These are phyloP conservation scores for Corynorhinus townsendii DNA, from an alignment of 2,113 vertebrate species.

Conservation along the genomic window DNA sequence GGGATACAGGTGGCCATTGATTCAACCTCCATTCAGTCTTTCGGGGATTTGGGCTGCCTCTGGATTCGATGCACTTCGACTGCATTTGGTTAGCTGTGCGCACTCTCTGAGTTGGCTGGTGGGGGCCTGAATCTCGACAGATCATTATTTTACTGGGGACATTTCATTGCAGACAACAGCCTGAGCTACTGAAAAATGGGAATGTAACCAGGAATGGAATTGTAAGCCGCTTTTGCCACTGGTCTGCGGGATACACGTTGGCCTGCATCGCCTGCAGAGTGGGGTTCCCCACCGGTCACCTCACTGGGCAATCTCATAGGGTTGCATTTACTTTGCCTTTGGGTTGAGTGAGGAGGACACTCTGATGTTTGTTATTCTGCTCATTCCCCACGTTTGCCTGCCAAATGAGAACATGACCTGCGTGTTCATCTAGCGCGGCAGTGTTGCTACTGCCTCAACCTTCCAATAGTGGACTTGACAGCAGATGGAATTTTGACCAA, in stretches of 20 bases:
- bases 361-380: not conserved
- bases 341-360: not conserved
- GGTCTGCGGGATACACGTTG: fast-evolving
- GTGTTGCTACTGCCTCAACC: not conserved
- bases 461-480: constrained; percentile 49
- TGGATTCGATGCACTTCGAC: not conserved
- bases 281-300: too few relatives aligned
- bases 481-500: constrained; percentile 59
- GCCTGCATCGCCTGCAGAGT: not conserved
- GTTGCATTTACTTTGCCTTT: not conserved
- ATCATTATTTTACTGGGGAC: not conserved
- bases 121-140: not conserved
- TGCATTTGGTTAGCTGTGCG: not conserved
- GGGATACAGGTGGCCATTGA: not conserved
- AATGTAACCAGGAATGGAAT: not conserved
- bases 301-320: not conserved
- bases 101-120: not conserved
- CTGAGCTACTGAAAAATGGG: not conserved
- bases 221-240: not conserved
- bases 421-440: not conserved
- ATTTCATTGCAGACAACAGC: not conserved
- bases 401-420: not conserved
- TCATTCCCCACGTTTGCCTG: not conserved
- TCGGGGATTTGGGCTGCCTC: not conserved
- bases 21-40: not conserved